Conservation (phyloP, 2,113 vertebrate species). For the Alligator sinensis region DNA sequence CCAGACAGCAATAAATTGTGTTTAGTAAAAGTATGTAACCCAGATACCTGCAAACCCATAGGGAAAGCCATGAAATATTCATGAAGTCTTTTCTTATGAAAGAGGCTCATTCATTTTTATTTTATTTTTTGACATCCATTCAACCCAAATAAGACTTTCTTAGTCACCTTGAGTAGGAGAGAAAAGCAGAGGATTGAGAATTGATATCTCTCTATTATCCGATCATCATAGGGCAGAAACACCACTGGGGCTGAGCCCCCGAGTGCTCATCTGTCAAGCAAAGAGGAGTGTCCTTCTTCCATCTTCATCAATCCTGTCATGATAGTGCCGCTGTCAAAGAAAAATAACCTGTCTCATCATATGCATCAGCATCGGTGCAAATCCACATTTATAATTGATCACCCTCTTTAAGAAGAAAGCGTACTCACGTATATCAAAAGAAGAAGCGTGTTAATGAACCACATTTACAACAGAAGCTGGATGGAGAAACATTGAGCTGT, state of each 20-base stretch:
- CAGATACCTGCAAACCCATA: slow-evolving; percentile 35
- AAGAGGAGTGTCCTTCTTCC: slow-evolving; percentile 24
- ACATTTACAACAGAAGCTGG: accelerated
- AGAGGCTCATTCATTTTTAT: slow-evolving; percentile 52
- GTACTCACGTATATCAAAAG: neutral
- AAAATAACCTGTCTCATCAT: slow-evolving; percentile 44
- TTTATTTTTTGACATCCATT: slow-evolving; percentile 57
- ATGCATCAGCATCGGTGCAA: slow-evolving; percentile 13
- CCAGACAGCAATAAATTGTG: slow-evolving; percentile 42
- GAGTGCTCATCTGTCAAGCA: slow-evolving; percentile 27
- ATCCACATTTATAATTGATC: slow-evolving; percentile 26
- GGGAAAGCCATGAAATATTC: slow-evolving; percentile 67
- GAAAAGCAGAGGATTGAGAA: slow-evolving; percentile 59
- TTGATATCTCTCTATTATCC: slow-evolving; percentile 34
- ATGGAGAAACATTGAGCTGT: neutral
- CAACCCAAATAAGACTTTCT: slow-evolving; percentile 71
- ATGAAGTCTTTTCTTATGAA: slow-evolving; percentile 68
- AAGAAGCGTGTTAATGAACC: neutral
- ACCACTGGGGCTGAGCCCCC: slow-evolving; percentile 35
- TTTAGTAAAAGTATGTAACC: slow-evolving; percentile 22
- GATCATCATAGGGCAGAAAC: slow-evolving; percentile 48
- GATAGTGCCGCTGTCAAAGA: slow-evolving; percentile 38
- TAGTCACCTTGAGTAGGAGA: slow-evolving; percentile 49
- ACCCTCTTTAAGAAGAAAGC: neutral
- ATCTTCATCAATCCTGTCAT: neutral